Evolutionary conservation across 2,888 invertebrate species (phyloP).

Genomic region (Oligia fasciuncula): DNA sequence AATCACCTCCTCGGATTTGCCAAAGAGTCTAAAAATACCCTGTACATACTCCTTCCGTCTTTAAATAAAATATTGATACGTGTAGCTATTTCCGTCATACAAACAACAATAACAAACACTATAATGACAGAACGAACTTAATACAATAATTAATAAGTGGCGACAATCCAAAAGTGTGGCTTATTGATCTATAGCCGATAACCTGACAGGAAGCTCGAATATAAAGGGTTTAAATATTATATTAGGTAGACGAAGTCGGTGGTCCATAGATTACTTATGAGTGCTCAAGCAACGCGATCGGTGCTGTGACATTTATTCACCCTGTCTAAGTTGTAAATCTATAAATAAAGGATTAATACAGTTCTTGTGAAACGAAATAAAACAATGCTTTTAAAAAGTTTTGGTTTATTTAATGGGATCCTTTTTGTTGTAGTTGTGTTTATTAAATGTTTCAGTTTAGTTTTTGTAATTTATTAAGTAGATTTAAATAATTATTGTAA

Average conservation of each 20-base stretch:
- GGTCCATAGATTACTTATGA: constrained; percentile 45
- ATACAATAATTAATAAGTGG: background rate
- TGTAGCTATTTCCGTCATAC: background rate
- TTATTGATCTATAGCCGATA: constrained; percentile 36
- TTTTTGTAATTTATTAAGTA: background rate
- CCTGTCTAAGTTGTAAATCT: background rate
- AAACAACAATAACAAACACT: constrained; percentile 3
- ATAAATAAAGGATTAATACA: constrained; percentile 14
- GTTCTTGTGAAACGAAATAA: constrained; percentile 23
- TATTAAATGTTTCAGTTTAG: constrained; percentile 4
- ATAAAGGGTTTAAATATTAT: constrained; percentile 40
- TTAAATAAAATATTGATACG: constrained; percentile 1
- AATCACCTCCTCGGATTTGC: background rate
- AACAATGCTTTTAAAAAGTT: constrained; percentile 40
- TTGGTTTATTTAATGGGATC: constrained; percentile 16
- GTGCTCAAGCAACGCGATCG: constrained; percentile 20
- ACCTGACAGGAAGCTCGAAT: constrained; percentile 7
- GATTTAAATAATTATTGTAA: background rate
- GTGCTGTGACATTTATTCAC: constrained; percentile 36
- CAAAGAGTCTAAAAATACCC: background rate
- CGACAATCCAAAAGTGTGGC: constrained; percentile 5
- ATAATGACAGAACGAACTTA: constrained; percentile 13
- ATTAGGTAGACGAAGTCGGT: constrained; percentile 48
- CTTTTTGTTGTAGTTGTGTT: background rate
- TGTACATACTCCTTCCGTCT: background rate